phyloP scores from a whole-genome alignment of 2,888 invertebrate genomes.

The Oxystoma pomonae region DNA sequence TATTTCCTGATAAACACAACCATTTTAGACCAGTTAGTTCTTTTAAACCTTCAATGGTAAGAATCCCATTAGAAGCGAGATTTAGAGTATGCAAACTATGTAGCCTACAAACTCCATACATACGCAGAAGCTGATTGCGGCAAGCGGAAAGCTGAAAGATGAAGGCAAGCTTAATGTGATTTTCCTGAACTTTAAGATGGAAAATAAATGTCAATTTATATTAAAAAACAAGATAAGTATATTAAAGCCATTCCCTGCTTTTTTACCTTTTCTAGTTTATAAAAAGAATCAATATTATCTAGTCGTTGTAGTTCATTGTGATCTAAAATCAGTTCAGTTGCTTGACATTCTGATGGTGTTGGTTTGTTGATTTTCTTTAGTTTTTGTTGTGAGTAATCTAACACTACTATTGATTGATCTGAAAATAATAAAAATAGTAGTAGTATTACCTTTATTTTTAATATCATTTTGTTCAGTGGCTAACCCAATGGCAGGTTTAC shows the following conservation, averaged over 20 bases:
- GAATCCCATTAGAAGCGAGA: slow-evolving; percentile 82
- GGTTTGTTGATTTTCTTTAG: slow-evolving; percentile 78
- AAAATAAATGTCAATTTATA: too few species aligned
- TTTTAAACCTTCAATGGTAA: slow-evolving; percentile 85
- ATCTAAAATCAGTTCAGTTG: slow-evolving; percentile 71
- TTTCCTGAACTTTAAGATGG: too few species aligned
- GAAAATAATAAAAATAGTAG: not conserved
- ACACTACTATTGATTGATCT: slow-evolving; percentile 24
- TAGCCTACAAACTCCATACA: slow-evolving; percentile 81
- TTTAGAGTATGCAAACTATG: slow-evolving; percentile 76
- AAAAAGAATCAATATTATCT: slow-evolving; percentile 82
- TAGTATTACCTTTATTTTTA: too few species aligned
- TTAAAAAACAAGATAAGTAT: not conserved
- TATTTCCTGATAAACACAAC: slow-evolving; percentile 83
- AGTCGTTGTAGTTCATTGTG: slow-evolving; percentile 84
- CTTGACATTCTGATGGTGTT: slow-evolving; percentile 61
- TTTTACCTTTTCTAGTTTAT: slow-evolving; percentile 69
- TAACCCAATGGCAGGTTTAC: too few species aligned
- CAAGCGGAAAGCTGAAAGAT: slow-evolving; percentile 73
- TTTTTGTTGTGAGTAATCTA: slow-evolving; percentile 76
- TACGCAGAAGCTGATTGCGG: slow-evolving; percentile 80
- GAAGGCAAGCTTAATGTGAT: too few species aligned
- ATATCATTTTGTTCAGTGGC: too few species aligned
- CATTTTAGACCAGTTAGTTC: slow-evolving; percentile 76
- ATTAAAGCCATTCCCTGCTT: not conserved